Percentiles rank a stretch among this genome's conserved stretches.
phyloP scores from a whole-genome alignment of 2,113 vertebrate species.

The Pollimyrus isidori region DNA sequence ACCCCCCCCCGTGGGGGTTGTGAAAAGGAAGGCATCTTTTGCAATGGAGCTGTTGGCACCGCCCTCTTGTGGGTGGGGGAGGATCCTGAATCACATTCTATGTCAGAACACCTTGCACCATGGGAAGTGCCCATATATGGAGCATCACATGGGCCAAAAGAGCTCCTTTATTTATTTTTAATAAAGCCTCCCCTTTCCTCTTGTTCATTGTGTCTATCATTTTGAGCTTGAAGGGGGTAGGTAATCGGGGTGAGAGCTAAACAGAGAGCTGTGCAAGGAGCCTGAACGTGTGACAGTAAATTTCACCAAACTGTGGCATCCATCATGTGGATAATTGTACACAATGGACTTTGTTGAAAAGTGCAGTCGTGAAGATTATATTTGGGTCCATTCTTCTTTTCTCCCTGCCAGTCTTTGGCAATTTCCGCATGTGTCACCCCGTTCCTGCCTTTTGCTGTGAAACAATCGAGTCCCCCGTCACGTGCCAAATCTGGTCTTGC shows the following conservation, averaged over 20 bases:
- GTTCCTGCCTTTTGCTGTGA: neutral
- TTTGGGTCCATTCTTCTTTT: neutral
- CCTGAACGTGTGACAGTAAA: neutral
- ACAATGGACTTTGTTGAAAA: neutral
- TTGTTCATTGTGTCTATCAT: neutral
- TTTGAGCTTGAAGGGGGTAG: neutral
- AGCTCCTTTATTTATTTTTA: slow-evolving; percentile 1
- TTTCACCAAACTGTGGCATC: neutral
- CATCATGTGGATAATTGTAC: neutral
- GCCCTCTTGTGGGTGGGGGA: neutral
- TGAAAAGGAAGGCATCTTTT: neutral
- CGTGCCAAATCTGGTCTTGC: neutral
- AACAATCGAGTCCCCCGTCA: neutral
- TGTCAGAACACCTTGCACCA: neutral
- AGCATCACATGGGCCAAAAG: neutral
- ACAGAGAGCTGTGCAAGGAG: neutral
- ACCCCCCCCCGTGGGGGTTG: neutral
- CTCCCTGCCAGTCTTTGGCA: neutral
- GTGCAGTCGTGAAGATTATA: neutral
- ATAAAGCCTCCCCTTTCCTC: neutral
- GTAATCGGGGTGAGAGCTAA: neutral
- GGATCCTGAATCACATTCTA: neutral
- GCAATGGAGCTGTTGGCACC: neutral
- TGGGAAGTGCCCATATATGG: neutral
- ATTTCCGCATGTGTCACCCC: neutral